Evolutionary conservation across 2,888 invertebrate genomes (phyloP), one percentile per base, ranked within the genome.

Genomic region (Xestia ashworthii): DNA sequence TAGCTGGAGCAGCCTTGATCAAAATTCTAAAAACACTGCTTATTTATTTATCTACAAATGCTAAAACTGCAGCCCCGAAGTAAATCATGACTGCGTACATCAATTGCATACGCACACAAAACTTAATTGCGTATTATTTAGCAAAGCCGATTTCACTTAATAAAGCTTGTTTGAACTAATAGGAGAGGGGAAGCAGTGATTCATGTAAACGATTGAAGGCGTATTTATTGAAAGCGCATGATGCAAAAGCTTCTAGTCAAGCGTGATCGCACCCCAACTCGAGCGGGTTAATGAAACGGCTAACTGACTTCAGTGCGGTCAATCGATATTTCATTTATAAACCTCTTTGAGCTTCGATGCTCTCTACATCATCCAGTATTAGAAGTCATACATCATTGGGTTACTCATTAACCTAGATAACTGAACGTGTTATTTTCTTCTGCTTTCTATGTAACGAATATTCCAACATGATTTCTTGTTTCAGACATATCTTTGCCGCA

Each of bases 241-340:
- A 91, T 93, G 93, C 92, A 92, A 94, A 93, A 93, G 94, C 91
- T 90, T 87, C 92, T 92, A 94, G 94, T 95, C 93, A 93, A 94
- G 92, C 94, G 94, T 93, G 92, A 88, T 89, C 87, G 86, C 85
- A 84, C 84, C 79, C 88, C 75, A 87, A 87, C 86, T 86, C 83
- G 81, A 84, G 80, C 78, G 89, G 89, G 87, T 90, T 93, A 93
- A 93, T 93, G 92, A 92, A 89, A 90, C 92, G 91, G 88, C 88
- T 91, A 93, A 93, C 92, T 93, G 93, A 93, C 93, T 94, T 91
- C 89, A 89, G 90, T 82, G 89, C 92, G 92, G 91, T 92, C 93
- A 94, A 93, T 93, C 92, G 91, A 94, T 93, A 92, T 90, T 93
- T 92, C 91, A 93, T 92, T 93, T 91, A 89, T 90, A 89, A 90